Evolutionary conservation across 2,888 invertebrate genomes (phyloP).

Genomic region (Volucella inflata): DNA sequence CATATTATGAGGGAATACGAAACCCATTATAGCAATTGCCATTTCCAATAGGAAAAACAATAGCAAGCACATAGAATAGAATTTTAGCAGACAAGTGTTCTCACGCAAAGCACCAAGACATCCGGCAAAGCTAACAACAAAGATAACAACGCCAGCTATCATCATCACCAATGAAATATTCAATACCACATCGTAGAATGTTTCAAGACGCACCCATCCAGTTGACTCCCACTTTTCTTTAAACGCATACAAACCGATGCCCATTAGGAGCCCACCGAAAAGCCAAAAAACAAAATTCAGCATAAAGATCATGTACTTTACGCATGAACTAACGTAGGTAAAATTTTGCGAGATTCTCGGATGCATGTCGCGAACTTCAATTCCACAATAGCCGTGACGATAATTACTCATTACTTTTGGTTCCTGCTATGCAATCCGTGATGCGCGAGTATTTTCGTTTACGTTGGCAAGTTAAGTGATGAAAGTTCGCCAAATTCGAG

Average conservation of each 20-base stretch:
- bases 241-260: conserved; percentile 95
- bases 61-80: conserved; percentile 94
- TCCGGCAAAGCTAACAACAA: conserved; percentile 96
- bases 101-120: conserved; percentile 92
- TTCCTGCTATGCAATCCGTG: conserved; percentile 53
- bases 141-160: conserved; percentile 95
- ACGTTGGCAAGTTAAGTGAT: conserved; percentile 39
- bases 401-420: conserved; percentile 81
- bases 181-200: conserved; percentile 94
- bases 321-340: conserved; percentile 83
- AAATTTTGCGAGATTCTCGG: conserved; percentile 82
- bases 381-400: conserved; percentile 82
- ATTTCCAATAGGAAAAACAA: conserved; percentile 96
- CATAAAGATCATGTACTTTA: conserved; percentile 83
- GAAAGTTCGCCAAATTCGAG: conserved; percentile 8
- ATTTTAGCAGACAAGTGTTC: conserved; percentile 95
- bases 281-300: conserved; percentile 87
- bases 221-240: conserved; percentile 96
- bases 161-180: conserved; percentile 96
- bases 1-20: conserved; percentile 95
- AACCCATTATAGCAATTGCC: conserved; percentile 95
- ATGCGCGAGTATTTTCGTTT: conserved; percentile 30
- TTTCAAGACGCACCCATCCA: conserved; percentile 92
- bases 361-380: conserved; percentile 81
- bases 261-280: conserved; percentile 93